Conservation (phyloP, 2,888 invertebrate species). For the Biston stratarius region DNA sequence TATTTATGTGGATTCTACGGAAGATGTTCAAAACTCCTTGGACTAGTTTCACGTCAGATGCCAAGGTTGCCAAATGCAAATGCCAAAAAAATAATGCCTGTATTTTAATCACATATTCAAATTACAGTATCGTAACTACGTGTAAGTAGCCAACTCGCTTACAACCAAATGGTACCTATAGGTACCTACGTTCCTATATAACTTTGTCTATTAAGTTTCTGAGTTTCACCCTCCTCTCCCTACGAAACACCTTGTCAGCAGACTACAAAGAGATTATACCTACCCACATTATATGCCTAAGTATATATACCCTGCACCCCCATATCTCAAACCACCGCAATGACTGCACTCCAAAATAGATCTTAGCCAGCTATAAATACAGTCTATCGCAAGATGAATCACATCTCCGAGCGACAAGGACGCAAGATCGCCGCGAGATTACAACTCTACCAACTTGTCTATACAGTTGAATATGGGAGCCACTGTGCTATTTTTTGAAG, state of each 20-base stretch:
- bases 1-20: too few relatives aligned
- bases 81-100: too few relatives aligned
- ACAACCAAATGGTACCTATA: not conserved
- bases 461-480: not conserved
- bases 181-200: not conserved
- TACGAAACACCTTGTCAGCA: slow-evolving; percentile 17
- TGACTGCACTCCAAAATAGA: slow-evolving; percentile 20
- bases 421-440: slow-evolving; percentile 44
- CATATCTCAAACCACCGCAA: slow-evolving; percentile 29
- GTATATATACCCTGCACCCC: slow-evolving; percentile 16
- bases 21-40: too few relatives aligned
- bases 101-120: too few relatives aligned
- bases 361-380: slow-evolving; percentile 19
- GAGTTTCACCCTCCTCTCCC: slow-evolving; percentile 26
- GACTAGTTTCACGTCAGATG: too few relatives aligned
- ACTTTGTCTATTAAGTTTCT: not conserved
- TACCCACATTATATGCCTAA: slow-evolving; percentile 15
- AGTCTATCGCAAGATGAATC: slow-evolving; percentile 30
- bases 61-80: too few relatives aligned
- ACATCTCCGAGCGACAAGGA: slow-evolving; percentile 38
- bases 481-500: not conserved
- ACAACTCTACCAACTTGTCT: slow-evolving; percentile 1
- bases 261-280: slow-evolving; percentile 33
- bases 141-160: not conserved
- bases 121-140: too few relatives aligned